phyloP scores from a whole-genome alignment of 2,888 invertebrate species.

The Lycocerus yunnanus region DNA sequence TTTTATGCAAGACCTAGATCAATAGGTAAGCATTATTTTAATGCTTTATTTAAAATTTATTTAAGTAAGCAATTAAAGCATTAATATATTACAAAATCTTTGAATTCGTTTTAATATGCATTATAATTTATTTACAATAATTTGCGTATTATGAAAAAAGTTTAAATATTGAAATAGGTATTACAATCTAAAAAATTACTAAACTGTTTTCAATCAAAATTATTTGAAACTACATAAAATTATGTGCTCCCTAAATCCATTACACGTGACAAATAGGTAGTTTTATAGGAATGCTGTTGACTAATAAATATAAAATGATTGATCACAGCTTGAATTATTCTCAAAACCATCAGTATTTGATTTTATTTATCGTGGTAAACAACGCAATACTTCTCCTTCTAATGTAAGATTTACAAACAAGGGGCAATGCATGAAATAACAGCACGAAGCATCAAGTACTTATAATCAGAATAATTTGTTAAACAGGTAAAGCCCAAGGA shows the following conservation, averaged over 20 bases:
- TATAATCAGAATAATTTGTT: constrained; percentile 41
- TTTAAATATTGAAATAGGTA: not conserved
- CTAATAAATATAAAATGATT: not conserved
- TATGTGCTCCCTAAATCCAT: not conserved
- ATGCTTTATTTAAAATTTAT: no score
- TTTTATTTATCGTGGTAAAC: not conserved
- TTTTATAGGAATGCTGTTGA: not conserved
- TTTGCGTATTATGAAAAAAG: not conserved
- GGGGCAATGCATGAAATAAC: not conserved
- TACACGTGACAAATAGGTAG: not conserved
- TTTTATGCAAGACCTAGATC: not conserved
- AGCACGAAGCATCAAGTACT: not conserved
- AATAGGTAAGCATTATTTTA: no score
- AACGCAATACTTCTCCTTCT: not conserved
- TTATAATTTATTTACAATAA: not conserved
- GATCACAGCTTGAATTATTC: not conserved
- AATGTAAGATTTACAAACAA: not conserved
- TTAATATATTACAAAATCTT: not conserved
- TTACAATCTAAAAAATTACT: not conserved
- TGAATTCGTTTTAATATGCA: not conserved
- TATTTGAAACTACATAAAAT: not conserved
- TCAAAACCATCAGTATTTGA: not conserved
- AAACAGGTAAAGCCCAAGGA: constrained; percentile 75
- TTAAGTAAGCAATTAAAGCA: not conserved
- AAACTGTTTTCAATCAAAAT: not conserved